A percentile compares a stretch with the other conserved stretches of the same genome.
phyloP scores from a whole-genome alignment of 2,888 invertebrate genomes.

The Onchidella celtica region DNA sequence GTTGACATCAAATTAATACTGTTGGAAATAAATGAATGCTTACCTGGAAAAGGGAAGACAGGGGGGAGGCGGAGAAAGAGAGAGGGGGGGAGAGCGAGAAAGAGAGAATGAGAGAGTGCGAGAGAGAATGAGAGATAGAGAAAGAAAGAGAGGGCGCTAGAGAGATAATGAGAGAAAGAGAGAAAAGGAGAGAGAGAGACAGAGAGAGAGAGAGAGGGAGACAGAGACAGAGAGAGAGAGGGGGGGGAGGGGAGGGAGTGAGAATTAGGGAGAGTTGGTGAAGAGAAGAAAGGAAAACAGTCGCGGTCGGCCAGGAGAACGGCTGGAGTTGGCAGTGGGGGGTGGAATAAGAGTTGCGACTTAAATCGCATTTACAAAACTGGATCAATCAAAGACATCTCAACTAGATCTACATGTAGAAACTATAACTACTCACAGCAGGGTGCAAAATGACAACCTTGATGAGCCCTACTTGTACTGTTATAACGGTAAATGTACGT shows the following conservation, averaged over 20 bases:
- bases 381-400: too few relatives aligned
- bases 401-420: too few relatives aligned
- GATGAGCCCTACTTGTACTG: too few relatives aligned
- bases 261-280: slow-evolving; percentile 1
- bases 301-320: too few relatives aligned
- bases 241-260: slow-evolving; percentile 6
- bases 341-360: too few relatives aligned
- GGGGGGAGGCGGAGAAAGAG: slow-evolving; percentile 15
- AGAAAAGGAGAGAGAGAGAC: slow-evolving; percentile 8
- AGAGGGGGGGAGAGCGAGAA: slow-evolving; percentile 6
- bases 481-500: too few relatives aligned
- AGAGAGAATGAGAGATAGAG: slow-evolving; percentile 9
- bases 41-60: not conserved
- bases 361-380: too few relatives aligned
- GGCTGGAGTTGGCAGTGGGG: too few relatives aligned
- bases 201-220: not conserved
- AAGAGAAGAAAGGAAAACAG: not conserved
- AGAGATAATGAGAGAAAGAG: not conserved
- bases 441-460: too few relatives aligned
- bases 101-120: slow-evolving; percentile 19
- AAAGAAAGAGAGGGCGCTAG: not conserved
- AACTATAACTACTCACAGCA: too few relatives aligned
- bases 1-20: too few relatives aligned
- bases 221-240: slow-evolving; percentile 6
- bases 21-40: not conserved